Base-by-base conservation (phyloP, 2,113 vertebrate genomes). In the Gambusia holbrooki region DNA sequence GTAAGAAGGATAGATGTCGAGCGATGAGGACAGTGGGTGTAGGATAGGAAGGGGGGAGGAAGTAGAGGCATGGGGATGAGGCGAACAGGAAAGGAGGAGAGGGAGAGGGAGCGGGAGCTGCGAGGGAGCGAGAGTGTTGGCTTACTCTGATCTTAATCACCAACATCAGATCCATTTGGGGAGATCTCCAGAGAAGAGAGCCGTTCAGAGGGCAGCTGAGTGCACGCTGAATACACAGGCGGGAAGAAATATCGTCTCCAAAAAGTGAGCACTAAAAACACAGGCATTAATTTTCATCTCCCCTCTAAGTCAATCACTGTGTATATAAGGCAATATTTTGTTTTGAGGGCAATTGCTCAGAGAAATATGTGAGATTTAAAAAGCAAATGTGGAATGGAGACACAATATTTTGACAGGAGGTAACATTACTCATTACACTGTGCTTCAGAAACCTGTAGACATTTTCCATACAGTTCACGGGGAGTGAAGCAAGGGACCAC, bases 141-240 rank as follows among this genome's bases (percentile, higher is more conserved):
- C 87, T 88, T 89, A 86, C 87, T 86, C 73, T 85, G 88, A 88
- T 91, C 83, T 84, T 91, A 90, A 90, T 91, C 89, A 70, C 80
- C 77, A 81, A 64, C 9, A 90, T 92, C 85, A 82, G 74, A 88
- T 85, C 88, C 87, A 83, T 89, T 88, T 84, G 80, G 76, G 76
- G 77, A 22, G 88, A 84, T 87, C 82, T 88, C 82, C 81, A 87
- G 84, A 89, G 81, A 78, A 83, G 83, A 76, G 73, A 83, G 73
- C 79, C 66, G 71, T 83, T 87, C 77, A 48, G 84, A 33, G 88
- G 90, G 83, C 82, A 88, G 62, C 79, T 73, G 83, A 84, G 91
- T 88, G 88, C 87, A 85, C 67, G 14, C 77, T 82, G 83, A 89
- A 84, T 82, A 84, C 86, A 90, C 86, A 74, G 80, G 77, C 0